Percentiles rank a stretch among this genome's conserved stretches.
Conservation (phyloP, 1,140 invertebrate species). For the Bombus consobrinus region DNA sequence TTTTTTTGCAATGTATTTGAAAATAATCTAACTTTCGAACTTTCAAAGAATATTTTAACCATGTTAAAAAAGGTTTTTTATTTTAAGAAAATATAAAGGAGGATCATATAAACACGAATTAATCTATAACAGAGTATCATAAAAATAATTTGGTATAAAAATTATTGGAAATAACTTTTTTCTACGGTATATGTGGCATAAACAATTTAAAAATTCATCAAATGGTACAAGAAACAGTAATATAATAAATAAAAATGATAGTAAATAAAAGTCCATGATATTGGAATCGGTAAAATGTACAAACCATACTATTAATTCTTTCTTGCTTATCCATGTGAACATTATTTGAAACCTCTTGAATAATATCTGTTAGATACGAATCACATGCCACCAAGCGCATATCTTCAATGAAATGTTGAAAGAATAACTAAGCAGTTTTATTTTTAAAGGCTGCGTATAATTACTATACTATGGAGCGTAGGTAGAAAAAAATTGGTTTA, state of each 20-base stretch:
- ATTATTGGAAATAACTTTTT: background rate
- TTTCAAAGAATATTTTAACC: too few species aligned
- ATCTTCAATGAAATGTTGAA: background rate
- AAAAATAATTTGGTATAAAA: background rate
- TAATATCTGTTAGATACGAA: background rate
- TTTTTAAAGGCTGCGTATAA: background rate
- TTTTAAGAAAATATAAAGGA: too few species aligned
- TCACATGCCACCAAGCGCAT: background rate
- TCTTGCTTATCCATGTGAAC: background rate
- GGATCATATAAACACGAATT: background rate
- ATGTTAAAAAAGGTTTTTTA: too few species aligned
- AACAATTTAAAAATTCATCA: background rate
- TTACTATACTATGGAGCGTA: background rate
- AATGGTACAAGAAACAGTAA: background rate
- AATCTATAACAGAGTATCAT: background rate
- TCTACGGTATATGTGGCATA: background rate
- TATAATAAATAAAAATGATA: conserved; percentile 27
- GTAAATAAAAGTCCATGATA: background rate
- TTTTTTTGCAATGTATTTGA: too few species aligned
- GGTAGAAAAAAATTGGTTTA: background rate
- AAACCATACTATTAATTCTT: background rate
- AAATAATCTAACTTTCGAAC: too few species aligned
- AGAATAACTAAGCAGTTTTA: background rate
- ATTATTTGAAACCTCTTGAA: background rate
- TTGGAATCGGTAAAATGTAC: background rate